Conservation (phyloP, 2,888 invertebrate genomes). For the Sceliomorpha sp. region DNA sequence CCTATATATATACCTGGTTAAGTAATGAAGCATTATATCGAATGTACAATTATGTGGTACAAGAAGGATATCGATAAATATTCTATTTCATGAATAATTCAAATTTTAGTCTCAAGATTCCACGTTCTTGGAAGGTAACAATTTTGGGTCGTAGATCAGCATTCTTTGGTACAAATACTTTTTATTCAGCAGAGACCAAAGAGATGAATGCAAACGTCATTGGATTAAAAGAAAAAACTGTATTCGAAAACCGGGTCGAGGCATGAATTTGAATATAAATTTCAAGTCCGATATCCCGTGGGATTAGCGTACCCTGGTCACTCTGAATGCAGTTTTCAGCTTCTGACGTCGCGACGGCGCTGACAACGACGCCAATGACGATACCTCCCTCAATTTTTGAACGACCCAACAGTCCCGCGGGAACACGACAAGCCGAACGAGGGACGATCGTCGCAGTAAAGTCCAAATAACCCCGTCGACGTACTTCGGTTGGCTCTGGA, state of each 20-base stretch:
- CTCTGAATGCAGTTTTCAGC: conserved; percentile 75
- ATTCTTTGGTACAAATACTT: too few relatives aligned
- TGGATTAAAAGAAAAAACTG: conserved; percentile 64
- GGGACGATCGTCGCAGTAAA: conserved; percentile 68
- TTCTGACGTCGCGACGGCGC: conserved; percentile 56
- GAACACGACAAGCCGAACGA: conserved; percentile 64
- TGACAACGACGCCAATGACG: conserved; percentile 56
- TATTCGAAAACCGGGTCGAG: conserved; percentile 38
- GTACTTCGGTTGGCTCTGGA: conserved; percentile 60
- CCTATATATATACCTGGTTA: too few relatives aligned
- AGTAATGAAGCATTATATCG: too few relatives aligned
- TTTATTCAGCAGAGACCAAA: conserved; percentile 64
- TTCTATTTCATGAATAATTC: too few relatives aligned
- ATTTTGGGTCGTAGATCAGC: too few relatives aligned
- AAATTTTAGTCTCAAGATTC: too few relatives aligned
- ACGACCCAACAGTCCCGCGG: conserved; percentile 62
- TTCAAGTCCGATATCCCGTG: conserved; percentile 65
- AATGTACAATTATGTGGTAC: too few relatives aligned
- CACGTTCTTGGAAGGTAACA: too few relatives aligned
- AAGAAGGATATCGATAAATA: too few relatives aligned
- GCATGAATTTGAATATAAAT: conserved; percentile 77
- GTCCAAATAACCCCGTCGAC: conserved; percentile 73
- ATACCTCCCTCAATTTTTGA: conserved; percentile 78
- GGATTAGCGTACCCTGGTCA: conserved; percentile 72
- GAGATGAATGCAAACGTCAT: conserved; percentile 65